Evolutionary conservation across 2,113 vertebrate genomes (phyloP).

Genomic region (Pteronura brasiliensis): DNA sequence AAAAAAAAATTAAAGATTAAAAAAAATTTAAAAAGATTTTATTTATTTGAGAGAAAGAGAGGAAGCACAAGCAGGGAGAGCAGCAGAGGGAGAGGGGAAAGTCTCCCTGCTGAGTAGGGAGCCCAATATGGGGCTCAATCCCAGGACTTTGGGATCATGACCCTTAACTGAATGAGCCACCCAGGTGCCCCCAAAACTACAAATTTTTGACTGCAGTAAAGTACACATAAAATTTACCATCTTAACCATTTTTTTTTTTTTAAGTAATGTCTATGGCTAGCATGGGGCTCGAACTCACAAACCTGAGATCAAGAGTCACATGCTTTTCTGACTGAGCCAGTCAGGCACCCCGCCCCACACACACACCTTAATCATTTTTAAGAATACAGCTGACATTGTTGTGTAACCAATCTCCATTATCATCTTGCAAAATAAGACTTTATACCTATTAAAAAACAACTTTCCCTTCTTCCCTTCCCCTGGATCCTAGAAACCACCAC

Average conservation of each 20-base stretch:
- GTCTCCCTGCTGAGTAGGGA: too few relatives aligned
- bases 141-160: too few relatives aligned
- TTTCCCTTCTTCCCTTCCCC: neutral
- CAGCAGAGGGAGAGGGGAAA: too few relatives aligned
- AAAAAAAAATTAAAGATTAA: too few relatives aligned
- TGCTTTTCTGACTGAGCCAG: neutral
- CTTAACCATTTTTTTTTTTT: neutral
- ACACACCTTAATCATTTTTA: neutral
- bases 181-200: too few relatives aligned
- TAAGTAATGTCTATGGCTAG: neutral
- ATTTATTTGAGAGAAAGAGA: too few relatives aligned
- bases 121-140: too few relatives aligned
- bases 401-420: neutral
- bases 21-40: neutral
- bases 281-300: neutral
- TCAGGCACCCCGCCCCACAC: neutral
- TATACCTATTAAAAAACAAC: neutral
- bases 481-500: neutral
- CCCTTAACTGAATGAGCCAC: too few relatives aligned
- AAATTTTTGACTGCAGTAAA: neutral
- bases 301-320: neutral
- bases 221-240: neutral
- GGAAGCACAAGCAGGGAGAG: too few relatives aligned
- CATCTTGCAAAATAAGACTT: neutral
- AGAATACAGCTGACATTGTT: neutral